phyloP scores from a whole-genome alignment of 1,140 invertebrate species.

The Calephelis nemesis region DNA sequence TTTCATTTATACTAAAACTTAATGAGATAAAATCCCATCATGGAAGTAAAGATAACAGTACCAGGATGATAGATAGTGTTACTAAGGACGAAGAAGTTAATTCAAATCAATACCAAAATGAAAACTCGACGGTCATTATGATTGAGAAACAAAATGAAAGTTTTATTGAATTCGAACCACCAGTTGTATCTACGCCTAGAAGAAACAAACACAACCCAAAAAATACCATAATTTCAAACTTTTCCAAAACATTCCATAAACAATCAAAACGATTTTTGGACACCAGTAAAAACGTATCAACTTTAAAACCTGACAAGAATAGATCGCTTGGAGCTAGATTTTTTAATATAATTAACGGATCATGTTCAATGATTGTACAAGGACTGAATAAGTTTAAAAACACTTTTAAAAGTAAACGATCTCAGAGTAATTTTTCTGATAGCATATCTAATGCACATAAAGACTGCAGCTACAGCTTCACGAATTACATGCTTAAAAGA shows the following conservation, averaged over 20 bases:
- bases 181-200: neutral
- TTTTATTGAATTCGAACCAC: slow-evolving; percentile 1
- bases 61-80: neutral
- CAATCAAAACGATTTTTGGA: neutral
- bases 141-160: neutral
- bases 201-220: neutral
- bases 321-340: slow-evolving; percentile 47
- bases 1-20: slow-evolving; percentile 38
- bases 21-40: neutral
- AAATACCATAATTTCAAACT: neutral
- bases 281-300: slow-evolving; percentile 31
- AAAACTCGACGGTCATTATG: neutral
- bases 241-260: neutral
- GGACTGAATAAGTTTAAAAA: slow-evolving; percentile 43
- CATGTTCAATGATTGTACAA: slow-evolving; percentile 54
- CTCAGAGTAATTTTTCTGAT: slow-evolving; percentile 1
- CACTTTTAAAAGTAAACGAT: slow-evolving; percentile 39
- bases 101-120: neutral
- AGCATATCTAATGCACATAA: slow-evolving; percentile 14
- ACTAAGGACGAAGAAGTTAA: neutral
- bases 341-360: slow-evolving; percentile 54
- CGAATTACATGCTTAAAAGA: slow-evolving; percentile 53
- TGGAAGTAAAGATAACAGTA: neutral
- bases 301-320: slow-evolving; percentile 37
- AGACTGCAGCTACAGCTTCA: slow-evolving; percentile 52